Conservation (phyloP, 2,888 invertebrate species). For the Gastracanthus pulcherrimus region DNA sequence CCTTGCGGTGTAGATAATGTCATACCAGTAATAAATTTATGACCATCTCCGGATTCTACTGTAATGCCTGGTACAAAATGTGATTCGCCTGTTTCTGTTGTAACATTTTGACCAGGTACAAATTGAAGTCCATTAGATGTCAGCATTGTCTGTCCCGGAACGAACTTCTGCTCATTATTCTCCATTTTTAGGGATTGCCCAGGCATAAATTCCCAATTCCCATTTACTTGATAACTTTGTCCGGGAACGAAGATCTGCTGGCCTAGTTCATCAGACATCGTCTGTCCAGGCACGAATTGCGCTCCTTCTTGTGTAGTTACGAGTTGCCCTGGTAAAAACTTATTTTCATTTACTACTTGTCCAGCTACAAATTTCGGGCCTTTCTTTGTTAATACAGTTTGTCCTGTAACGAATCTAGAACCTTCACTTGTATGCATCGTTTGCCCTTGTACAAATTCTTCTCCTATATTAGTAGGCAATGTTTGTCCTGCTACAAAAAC, state of each 20-base stretch:
- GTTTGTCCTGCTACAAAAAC: conserved; percentile 86
- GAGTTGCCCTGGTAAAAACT: conserved; percentile 75
- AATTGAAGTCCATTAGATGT: conserved; percentile 83
- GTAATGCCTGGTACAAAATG: conserved; percentile 82
- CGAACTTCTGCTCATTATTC: conserved; percentile 79
- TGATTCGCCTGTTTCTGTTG: conserved; percentile 78
- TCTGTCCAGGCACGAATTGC: conserved; percentile 82
- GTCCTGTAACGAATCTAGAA: conserved; percentile 81
- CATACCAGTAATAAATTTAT: conserved; percentile 82
- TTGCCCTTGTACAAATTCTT: conserved; percentile 83
- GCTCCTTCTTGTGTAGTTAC: conserved; percentile 76
- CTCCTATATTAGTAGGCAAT: conserved; percentile 79
- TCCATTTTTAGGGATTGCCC: conserved; percentile 82
- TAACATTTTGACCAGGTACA: conserved; percentile 83
- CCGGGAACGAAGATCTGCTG: conserved; percentile 82
- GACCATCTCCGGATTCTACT: conserved; percentile 76
- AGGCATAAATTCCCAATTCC: conserved; percentile 83
- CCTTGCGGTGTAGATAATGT: conserved; percentile 83
- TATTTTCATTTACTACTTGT: conserved; percentile 78
- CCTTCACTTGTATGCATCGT: conserved; percentile 81
- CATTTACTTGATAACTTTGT: conserved; percentile 80
- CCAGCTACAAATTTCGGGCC: conserved; percentile 83
- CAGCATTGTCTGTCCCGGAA: conserved; percentile 83
- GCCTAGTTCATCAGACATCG: conserved; percentile 81
- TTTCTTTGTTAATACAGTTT: conserved; percentile 82